Percentiles rank a stretch among this genome's conserved stretches.
Evolutionary conservation across 2,797 vertebrate genomes (phyloP).

Genomic region (Lacerta viridis): DNA sequence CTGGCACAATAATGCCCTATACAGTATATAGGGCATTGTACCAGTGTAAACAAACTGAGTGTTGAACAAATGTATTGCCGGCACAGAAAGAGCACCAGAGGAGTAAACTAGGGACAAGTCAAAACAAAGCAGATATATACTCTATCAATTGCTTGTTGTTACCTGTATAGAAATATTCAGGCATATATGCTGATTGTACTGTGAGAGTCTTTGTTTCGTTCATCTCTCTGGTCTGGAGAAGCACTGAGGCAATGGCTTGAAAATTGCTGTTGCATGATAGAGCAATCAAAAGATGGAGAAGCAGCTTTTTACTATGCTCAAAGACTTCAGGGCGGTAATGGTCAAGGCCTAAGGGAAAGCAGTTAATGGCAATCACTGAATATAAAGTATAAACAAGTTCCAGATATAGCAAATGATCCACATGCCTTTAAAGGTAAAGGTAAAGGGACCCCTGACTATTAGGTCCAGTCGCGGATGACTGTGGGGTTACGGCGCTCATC

Average conservation of each 20-base stretch:
- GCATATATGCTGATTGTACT: constrained; percentile 91
- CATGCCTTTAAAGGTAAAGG: constrained; percentile 15
- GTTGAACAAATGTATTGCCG: background rate
- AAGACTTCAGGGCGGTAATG: constrained; percentile 98
- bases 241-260: constrained; percentile 94
- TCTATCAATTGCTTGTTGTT: constrained; percentile 49
- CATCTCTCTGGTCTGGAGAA: constrained; percentile 95
- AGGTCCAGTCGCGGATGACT: too few relatives aligned
- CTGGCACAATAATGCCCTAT: too few relatives aligned
- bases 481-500: too few relatives aligned
- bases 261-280: constrained; percentile 97
- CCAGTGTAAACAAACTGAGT: too few relatives aligned
- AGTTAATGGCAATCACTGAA: constrained; percentile 53
- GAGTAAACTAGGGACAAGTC: background rate
- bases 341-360: constrained; percentile 89
- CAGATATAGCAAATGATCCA: constrained; percentile 64
- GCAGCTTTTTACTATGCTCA: constrained; percentile 96
- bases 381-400: constrained; percentile 68
- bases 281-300: constrained; percentile 95
- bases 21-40: too few relatives aligned
- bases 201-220: constrained; percentile 95
- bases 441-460: too few relatives aligned
- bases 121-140: background rate
- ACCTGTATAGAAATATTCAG: constrained; percentile 94
- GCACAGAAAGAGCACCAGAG: constrained; percentile 13